Evolutionary conservation across 2,113 vertebrate species (phyloP), one percentile per base, ranked within the genome.

Genomic region (Aleadryas rufinucha): DNA sequence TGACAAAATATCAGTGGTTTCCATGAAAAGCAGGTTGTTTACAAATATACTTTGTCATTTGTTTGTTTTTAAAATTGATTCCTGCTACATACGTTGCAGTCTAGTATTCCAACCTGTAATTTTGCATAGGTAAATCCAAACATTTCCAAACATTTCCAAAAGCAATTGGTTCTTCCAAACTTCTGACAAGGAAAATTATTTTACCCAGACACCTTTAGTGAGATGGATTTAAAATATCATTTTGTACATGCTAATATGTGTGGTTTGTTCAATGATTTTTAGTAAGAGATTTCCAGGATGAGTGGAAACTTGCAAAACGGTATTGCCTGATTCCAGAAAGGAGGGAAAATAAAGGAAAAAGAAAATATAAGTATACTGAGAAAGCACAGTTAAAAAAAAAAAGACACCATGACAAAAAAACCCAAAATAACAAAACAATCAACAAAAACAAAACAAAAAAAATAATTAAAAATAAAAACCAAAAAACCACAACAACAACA

Each of bases 161-260:
- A 78, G 8, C 9, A 85, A n/a, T 20, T 42, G 7, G 4, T 30
- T 76, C 27, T 76, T 71, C 78, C 60, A 70, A 78, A 70, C 6
- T 59, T 84, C 21, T 84, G 65, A 64, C 78, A 60, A 74, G 4
- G 37, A 63, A 53, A 42, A 11, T 5, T 3, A n/a, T 70, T 89
- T 84, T 74, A n/a, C 64, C 35, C 56, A 39, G 21, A 59, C 35
- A 61, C 0, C 1, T 47, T 24, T 35, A 41, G 6, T 49, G 16
- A 53, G 63, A 27, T 19, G 6, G 5, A n/a, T 37, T 26, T 53
- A 69, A 76, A 59, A 31, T 16, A 56, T 1, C 1, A 16, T 37
- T 71, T 87, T 52, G 16, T 24, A 5, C 12, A 65, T 0, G 0
- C 7, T 49, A 60, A 53, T 61, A 54, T 10, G 11, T 2, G 1